Base-by-base conservation (phyloP, 2,888 invertebrate genomes). In the Callosobruchus maculatus region DNA sequence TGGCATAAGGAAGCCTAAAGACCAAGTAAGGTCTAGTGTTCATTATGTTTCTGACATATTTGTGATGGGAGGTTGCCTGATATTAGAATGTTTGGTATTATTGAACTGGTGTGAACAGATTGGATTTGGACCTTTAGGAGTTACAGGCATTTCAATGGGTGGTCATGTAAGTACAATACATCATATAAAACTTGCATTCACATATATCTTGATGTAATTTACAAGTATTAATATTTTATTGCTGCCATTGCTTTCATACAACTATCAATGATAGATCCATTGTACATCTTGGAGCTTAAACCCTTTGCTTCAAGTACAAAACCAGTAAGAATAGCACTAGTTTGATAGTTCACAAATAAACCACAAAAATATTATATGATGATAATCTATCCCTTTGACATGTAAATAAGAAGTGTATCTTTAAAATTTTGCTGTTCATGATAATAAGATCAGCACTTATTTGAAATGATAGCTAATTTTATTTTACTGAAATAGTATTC, bases 51-150 rank as follows among this genome's bases (percentile, higher is more conserved):
- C 97, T 21, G 99, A 99, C 86, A 94, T 99, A 85, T 98, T 99
- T 90, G 96, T 99, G 79, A 99, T 99, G 99, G 99, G 99, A 74
- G 98, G 97, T 69, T 97, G 98, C 84, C 89, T 99, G 75, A 95
- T 99, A 78, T 90, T 98, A 81, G 99, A 99, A 88, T 94, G 96
- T 68, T 88, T 97, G 80, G 97, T 95, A 71, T 89, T 99, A 79
- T 91, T 99, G 79, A 94, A 97, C 87, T 99, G 98, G 98, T 96
- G 97, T 86, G 96, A 97, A 87, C 89, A 91, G 73, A 92, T 95
- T 84, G 98, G 97, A 20, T 94, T 94, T 81, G 97, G 97, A 18
- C 98, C 99, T 0, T 89, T 99, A 22, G 98, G 97, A 72, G 91
- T 99, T 73, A 97, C 97, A 31, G 99, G 98, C 13, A 91, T 98